These are phyloP conservation scores for Bruchidius siliquastri DNA, from an alignment of 2,888 invertebrate genomes.

Conservation along the genomic window DNA sequence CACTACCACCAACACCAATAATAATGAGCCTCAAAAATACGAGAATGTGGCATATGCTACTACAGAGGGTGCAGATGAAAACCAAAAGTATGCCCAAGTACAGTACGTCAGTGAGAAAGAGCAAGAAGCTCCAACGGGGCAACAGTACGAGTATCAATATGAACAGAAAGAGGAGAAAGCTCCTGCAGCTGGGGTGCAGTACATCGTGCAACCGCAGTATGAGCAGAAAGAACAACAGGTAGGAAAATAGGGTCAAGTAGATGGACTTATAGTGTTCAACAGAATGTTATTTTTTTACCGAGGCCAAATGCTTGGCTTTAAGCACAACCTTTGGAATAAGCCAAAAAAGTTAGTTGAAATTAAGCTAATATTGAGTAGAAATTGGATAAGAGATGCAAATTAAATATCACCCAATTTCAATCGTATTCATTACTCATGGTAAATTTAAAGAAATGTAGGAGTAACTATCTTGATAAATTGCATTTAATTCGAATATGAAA, in stretches of 20 bases:
- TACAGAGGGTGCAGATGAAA: conserved; percentile 5
- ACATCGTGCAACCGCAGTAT: conserved; percentile 1
- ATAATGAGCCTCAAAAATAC: conserved; percentile 27
- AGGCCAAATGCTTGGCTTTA: too few relatives aligned
- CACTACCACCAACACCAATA: conserved; percentile 18
- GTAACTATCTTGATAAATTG: too few relatives aligned
- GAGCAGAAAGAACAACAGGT: conserved; percentile 6
- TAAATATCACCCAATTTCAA: too few relatives aligned
- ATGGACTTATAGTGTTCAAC: too few relatives aligned
- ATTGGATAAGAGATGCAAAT: too few relatives aligned
- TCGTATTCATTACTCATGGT: too few relatives aligned
- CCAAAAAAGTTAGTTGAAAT: too few relatives aligned
- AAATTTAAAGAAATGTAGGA: too few relatives aligned
- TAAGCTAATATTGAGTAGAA: too few relatives aligned
- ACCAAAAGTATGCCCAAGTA: conserved; percentile 2
- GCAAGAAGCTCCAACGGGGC: conserved; percentile 2
- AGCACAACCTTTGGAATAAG: too few relatives aligned
- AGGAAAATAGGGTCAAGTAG: not conserved
- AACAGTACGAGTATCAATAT: conserved; percentile 7
- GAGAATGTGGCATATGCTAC: conserved; percentile 23
- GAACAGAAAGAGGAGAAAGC: conserved; percentile 9
- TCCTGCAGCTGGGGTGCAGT: not conserved
- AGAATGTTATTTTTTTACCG: too few relatives aligned
- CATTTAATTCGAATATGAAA: too few relatives aligned
- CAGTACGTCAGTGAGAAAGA: conserved; percentile 1